A percentile compares a stretch with the other conserved stretches of the same genome.
Conservation (phyloP, 1,140 invertebrate species). For the Ceratitis capitata region DNA sequence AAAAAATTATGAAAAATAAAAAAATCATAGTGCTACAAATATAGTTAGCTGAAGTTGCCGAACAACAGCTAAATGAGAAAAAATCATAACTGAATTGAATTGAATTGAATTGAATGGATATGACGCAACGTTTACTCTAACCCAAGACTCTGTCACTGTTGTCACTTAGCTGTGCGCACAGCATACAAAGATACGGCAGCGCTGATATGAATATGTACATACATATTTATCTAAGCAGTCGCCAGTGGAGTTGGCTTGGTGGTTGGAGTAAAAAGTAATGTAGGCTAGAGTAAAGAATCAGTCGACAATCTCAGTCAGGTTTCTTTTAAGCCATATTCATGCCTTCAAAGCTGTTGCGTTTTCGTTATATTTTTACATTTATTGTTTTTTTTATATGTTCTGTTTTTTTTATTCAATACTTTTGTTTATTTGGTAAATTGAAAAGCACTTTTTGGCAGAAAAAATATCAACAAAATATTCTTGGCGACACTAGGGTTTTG, state of each 20-base stretch:
- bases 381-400: constrained; percentile 5
- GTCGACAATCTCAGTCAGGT: neutral
- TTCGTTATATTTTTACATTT: constrained; percentile 12
- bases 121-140: neutral
- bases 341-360: neutral
- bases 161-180: neutral
- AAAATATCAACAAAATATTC: neutral
- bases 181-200: neutral
- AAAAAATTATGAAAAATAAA: no score
- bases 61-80: neutral
- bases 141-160: neutral
- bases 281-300: neutral
- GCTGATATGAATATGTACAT: neutral
- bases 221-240: neutral
- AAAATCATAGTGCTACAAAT: neutral
- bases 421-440: constrained; percentile 20
- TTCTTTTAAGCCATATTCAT: neutral
- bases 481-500: neutral
- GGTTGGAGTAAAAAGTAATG: neutral
- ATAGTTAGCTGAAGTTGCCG: neutral
- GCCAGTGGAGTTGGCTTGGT: neutral
- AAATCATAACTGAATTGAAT: neutral
- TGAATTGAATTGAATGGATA: neutral
- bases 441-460: neutral
- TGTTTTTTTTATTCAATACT: neutral